Percentiles rank a stretch among this genome's conserved stretches.
Conservation (phyloP, 2,888 invertebrate species). For the Ceratothoa steindachneri region DNA sequence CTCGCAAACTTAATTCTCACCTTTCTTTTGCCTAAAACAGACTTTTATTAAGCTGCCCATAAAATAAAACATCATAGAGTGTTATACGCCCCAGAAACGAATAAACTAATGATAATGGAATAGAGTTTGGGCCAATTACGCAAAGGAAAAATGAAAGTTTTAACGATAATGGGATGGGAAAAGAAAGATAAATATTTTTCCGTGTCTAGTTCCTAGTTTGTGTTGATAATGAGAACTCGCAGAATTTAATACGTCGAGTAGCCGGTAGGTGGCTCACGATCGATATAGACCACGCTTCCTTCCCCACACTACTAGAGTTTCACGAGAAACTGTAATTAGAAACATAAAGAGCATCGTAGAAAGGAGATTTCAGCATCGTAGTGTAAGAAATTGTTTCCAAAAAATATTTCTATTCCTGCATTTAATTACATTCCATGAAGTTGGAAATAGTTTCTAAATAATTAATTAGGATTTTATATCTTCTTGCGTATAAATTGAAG, state of each 20-base stretch:
- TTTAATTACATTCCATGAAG: neutral
- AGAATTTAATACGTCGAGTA: neutral
- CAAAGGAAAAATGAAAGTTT: conserved; percentile 4
- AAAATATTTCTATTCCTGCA: neutral
- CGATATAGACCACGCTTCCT: neutral
- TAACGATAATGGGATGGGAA: conserved; percentile 1
- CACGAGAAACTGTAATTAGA: neutral
- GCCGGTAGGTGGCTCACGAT: conserved; percentile 7
- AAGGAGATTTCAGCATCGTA: neutral
- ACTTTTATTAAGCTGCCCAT: neutral
- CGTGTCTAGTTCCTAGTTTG: conserved; percentile 11
- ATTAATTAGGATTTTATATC: too few relatives aligned
- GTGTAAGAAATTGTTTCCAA: neutral
- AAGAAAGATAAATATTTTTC: neutral
- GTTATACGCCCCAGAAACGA: neutral
- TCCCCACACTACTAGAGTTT: neutral
- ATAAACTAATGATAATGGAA: conserved; percentile 8
- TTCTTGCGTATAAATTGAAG: too few relatives aligned
- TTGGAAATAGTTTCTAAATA: neutral
- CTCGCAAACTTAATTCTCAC: neutral
- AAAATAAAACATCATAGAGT: neutral
- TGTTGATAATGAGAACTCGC: conserved; percentile 8
- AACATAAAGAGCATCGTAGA: neutral
- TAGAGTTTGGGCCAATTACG: conserved; percentile 4
- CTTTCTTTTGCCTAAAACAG: neutral